Evolutionary conservation across 2,888 invertebrate genomes (phyloP).

Genomic region (Erebia ligea): DNA sequence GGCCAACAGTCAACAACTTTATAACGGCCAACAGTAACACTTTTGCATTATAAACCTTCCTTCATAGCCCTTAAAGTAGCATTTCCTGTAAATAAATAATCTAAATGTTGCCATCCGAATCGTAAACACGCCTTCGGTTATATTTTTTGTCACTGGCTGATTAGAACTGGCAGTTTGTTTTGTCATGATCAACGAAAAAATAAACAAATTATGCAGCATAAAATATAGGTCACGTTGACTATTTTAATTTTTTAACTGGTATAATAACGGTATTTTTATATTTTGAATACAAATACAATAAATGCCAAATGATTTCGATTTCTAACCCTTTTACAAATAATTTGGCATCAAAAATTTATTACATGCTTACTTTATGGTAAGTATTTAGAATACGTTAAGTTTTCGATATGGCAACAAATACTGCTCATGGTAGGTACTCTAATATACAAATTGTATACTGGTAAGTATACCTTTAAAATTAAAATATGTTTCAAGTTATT

Average conservation of each 20-base stretch:
- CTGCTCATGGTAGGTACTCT: too few species aligned
- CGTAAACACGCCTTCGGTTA: conserved; percentile 40
- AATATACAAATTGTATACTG: too few species aligned
- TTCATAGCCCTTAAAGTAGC: not conserved
- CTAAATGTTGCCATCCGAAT: conserved; percentile 30
- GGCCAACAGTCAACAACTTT: conserved; percentile 56
- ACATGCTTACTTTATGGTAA: too few species aligned
- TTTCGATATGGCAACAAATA: too few species aligned
- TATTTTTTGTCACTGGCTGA: conserved; percentile 41
- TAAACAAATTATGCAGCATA: conserved; percentile 39
- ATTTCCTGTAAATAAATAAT: not conserved
- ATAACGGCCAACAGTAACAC: conserved; percentile 50
- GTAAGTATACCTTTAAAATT: not conserved
- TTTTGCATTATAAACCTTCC: conserved; percentile 32
- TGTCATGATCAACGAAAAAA: conserved; percentile 47
- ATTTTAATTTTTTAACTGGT: conserved; percentile 11
- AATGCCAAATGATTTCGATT: too few species aligned
- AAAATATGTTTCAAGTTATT: not conserved
- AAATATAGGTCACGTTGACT: conserved; percentile 27
- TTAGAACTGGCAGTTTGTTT: conserved; percentile 49
- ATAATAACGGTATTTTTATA: not conserved
- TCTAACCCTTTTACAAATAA: too few species aligned
- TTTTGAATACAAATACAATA: too few species aligned
- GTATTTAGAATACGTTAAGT: too few species aligned
- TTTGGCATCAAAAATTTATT: too few species aligned